Percentiles rank a stretch among this genome's conserved stretches.
These are phyloP conservation scores for Cariama cristata DNA, from an alignment of 2,113 vertebrate genomes.

Conservation along the genomic window DNA sequence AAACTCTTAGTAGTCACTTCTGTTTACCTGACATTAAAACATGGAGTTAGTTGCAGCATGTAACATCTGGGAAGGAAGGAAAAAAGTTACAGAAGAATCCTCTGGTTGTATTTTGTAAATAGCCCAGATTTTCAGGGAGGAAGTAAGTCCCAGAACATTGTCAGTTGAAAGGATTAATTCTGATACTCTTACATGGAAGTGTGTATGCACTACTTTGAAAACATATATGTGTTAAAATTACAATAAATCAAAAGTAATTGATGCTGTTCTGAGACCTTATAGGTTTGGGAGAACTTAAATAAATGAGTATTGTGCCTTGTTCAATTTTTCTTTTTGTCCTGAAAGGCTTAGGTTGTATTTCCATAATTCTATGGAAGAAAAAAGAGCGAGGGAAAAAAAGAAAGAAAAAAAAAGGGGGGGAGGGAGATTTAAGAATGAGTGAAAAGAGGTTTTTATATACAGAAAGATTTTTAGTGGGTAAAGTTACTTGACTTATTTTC, in stretches of 20 bases:
- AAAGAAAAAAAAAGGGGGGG: accelerated
- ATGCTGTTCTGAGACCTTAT: neutral
- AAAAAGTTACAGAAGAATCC: neutral
- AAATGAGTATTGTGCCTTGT: neutral
- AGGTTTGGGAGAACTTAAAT: neutral
- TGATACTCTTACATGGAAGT: neutral
- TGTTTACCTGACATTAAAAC: neutral
- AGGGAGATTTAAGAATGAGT: neutral
- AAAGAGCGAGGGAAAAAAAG: neutral
- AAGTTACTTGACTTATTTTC: neutral
- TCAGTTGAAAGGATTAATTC: neutral
- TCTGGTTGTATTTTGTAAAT: neutral
- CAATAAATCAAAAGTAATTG: accelerated
- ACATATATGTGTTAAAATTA: neutral
- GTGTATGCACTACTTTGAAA: neutral
- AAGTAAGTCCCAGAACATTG: neutral
- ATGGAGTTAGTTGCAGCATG: neutral
- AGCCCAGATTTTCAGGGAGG: neutral
- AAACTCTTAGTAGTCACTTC: neutral
- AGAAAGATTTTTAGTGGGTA: neutral
- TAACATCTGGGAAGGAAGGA: neutral
- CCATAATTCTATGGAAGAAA: neutral
- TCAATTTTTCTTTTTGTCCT: neutral
- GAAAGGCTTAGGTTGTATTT: neutral
- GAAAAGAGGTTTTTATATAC: neutral